A percentile compares a stretch with the other conserved stretches of the same genome.
Conservation (phyloP, 2,888 invertebrate genomes). For the Prionchulus punctatus region DNA sequence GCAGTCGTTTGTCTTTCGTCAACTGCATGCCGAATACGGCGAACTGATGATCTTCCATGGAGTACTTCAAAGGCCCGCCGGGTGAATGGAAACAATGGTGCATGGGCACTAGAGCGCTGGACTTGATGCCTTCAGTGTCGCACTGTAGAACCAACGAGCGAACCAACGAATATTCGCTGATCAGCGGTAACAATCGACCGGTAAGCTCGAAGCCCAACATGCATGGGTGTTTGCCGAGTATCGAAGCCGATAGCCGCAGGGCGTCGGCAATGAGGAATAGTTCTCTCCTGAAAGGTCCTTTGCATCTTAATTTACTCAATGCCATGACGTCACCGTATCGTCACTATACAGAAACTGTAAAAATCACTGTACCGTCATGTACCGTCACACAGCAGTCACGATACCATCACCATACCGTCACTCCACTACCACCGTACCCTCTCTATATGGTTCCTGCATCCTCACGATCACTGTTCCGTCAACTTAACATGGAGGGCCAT, state of each 20-base stretch:
- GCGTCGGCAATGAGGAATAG: slow-evolving; percentile 86
- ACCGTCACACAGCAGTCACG: too few relatives aligned
- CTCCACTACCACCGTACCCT: too few relatives aligned
- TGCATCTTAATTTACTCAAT: too few relatives aligned
- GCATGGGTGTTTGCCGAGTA: slow-evolving; percentile 71
- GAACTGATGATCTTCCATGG: slow-evolving; percentile 91
- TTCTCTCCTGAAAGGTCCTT: too few relatives aligned
- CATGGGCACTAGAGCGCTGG: slow-evolving; percentile 74
- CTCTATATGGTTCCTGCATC: too few relatives aligned
- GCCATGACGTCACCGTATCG: too few relatives aligned
- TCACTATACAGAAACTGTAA: too few relatives aligned
- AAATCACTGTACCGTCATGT: too few relatives aligned
- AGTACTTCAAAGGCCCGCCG: slow-evolving; percentile 95
- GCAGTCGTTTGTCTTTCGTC: slow-evolving; percentile 72
- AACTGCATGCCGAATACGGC: slow-evolving; percentile 81
- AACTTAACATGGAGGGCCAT: too few relatives aligned
- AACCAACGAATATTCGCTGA: slow-evolving; percentile 57
- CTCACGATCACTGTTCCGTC: too few relatives aligned
- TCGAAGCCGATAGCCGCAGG: slow-evolving; percentile 76
- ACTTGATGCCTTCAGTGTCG: slow-evolving; percentile 66
- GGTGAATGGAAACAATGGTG: slow-evolving; percentile 94
- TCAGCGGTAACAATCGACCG: slow-evolving; percentile 77
- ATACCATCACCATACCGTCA: too few relatives aligned
- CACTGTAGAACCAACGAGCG: slow-evolving; percentile 74
- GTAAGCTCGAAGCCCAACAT: slow-evolving; percentile 89